These are phyloP conservation scores for Leucophenga maculata DNA, from an alignment of 2,888 invertebrate species.

Conservation along the genomic window DNA sequence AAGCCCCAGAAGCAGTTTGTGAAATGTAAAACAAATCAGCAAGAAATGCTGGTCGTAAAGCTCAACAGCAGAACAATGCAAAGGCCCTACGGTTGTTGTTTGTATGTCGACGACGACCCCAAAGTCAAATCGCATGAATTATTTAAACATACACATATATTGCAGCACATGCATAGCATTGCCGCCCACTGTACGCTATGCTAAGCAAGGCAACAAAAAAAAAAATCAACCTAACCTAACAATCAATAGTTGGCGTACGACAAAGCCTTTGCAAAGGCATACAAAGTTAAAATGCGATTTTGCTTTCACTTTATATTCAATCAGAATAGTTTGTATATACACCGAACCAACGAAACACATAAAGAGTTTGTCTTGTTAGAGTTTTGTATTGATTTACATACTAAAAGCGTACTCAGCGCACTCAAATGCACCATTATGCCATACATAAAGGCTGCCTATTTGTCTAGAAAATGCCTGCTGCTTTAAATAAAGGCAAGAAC, in stretches of 20 bases:
- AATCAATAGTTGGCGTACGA: too few species aligned
- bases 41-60: not conserved
- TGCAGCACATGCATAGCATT: not conserved
- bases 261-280: not conserved
- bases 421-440: not conserved
- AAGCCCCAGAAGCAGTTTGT: not conserved
- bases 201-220: too few species aligned
- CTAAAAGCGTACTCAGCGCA: not conserved
- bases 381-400: slow-evolving; percentile 10
- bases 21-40: slow-evolving; percentile 5
- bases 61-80: slow-evolving; percentile 8
- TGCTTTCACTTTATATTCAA: slow-evolving; percentile 32
- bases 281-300: slow-evolving; percentile 20
- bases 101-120: slow-evolving; percentile 6
- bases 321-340: slow-evolving; percentile 17
- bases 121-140: slow-evolving; percentile 27
- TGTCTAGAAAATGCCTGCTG: too few species aligned
- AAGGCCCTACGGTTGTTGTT: not conserved
- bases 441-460: too few species aligned
- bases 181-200: not conserved
- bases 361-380: not conserved
- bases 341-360: too few species aligned
- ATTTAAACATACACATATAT: slow-evolving; percentile 12
- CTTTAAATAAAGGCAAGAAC: too few species aligned
- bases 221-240: too few species aligned